phyloP scores from a whole-genome alignment of 2,113 vertebrate species.

The Macquaria ambigua region DNA sequence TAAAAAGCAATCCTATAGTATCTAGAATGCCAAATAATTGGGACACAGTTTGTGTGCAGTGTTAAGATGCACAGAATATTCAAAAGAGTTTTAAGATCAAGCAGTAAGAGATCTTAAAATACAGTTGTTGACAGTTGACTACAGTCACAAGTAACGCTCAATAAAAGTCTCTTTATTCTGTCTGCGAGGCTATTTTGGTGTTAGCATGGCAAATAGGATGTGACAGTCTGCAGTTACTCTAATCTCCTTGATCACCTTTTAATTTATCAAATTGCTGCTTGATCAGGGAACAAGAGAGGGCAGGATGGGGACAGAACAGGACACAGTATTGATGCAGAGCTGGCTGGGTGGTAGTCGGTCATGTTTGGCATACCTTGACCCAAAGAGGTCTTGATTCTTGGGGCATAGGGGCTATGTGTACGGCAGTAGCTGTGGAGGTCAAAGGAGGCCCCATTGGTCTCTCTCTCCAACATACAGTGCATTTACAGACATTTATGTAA shows the following conservation, averaged over 20 bases:
- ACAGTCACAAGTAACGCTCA: neutral
- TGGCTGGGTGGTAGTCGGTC: slow-evolving; percentile 5
- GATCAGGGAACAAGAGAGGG: slow-evolving; percentile 39
- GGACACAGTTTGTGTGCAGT: neutral
- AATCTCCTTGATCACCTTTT: slow-evolving; percentile 76
- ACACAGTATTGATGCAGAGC: neutral
- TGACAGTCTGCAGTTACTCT: slow-evolving; percentile 59
- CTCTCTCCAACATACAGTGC: neutral
- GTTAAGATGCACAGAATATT: neutral
- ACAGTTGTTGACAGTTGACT: neutral
- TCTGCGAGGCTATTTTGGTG: slow-evolving; percentile 30
- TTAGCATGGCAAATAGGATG: slow-evolving; percentile 43
- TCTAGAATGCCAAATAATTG: neutral
- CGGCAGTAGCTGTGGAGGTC: neutral
- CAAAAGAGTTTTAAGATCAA: neutral
- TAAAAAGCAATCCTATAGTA: neutral
- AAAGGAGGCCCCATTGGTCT: no score
- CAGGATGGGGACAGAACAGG: slow-evolving; percentile 5
- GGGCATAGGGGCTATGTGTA: neutral
- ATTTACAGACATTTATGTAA: slow-evolving; percentile 13
- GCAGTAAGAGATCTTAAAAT: neutral
- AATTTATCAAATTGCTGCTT: slow-evolving; percentile 73
- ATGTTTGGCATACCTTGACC: slow-evolving; percentile 4
- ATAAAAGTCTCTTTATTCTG: slow-evolving; percentile 38
- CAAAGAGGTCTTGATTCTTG: neutral